phyloP scores from a whole-genome alignment of 2,888 invertebrate genomes.

The Acanthosepion pharaonis region DNA sequence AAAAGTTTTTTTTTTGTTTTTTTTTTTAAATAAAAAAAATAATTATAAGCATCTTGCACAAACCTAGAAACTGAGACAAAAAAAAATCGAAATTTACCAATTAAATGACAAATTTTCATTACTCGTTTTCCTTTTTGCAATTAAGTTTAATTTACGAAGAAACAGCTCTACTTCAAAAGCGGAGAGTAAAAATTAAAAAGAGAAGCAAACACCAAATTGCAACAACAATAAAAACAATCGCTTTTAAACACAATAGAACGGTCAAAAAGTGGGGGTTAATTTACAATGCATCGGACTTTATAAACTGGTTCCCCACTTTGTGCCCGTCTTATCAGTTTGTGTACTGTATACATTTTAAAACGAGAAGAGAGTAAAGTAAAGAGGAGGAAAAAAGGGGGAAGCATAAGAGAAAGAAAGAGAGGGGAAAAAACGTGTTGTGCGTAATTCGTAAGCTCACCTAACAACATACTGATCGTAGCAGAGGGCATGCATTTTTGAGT shows the following conservation, averaged over 20 bases:
- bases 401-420: not conserved
- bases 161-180: too few species aligned
- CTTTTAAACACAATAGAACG: not conserved
- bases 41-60: too few species aligned
- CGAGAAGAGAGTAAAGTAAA: not conserved
- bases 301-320: not conserved
- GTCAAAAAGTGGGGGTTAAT: not conserved
- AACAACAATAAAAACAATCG: constrained; percentile 33
- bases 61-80: not conserved
- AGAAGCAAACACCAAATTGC: not conserved
- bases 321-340: not conserved
- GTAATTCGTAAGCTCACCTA: not conserved
- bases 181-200: not conserved
- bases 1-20: too few species aligned
- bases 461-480: constrained; percentile 45
- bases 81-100: not conserved
- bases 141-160: not conserved
- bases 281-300: not conserved
- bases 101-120: not conserved
- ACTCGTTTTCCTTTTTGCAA: not conserved
- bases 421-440: not conserved
- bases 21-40: too few species aligned
- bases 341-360: not conserved
- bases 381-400: not conserved
- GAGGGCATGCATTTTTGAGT: constrained; percentile 24